A percentile compares a stretch with the other conserved stretches of the same genome.
These are phyloP conservation scores for Phyllotreta striolata DNA, from an alignment of 2,888 invertebrate genomes.

Conservation along the genomic window DNA sequence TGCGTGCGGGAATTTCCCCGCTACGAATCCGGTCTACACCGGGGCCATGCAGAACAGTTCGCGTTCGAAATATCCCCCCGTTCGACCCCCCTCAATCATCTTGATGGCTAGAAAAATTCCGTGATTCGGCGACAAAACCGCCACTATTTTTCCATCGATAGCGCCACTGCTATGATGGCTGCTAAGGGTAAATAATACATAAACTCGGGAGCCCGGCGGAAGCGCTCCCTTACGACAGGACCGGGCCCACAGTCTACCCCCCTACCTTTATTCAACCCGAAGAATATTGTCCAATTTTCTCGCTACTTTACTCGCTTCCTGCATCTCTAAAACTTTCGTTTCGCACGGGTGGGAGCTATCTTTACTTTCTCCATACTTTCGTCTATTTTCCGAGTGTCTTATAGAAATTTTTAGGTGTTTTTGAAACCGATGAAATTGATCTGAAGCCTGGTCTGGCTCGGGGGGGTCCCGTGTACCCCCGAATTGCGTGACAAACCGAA, in stretches of 20 bases:
- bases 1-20: slow-evolving; percentile 32
- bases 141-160: slow-evolving; percentile 43
- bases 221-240: too few relatives aligned
- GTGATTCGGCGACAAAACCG: slow-evolving; percentile 35
- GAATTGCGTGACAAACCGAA: slow-evolving; percentile 57
- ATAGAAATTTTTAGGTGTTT: too few relatives aligned
- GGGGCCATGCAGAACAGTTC: slow-evolving; percentile 24
- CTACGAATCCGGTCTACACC: slow-evolving; percentile 28
- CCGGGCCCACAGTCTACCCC: too few relatives aligned
- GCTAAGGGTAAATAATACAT: slow-evolving; percentile 47
- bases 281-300: too few relatives aligned
- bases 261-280: too few relatives aligned
- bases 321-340: too few relatives aligned
- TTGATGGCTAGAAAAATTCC: slow-evolving; percentile 37
- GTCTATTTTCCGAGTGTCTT: too few relatives aligned
- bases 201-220: slow-evolving; percentile 21
- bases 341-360: too few relatives aligned
- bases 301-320: too few relatives aligned
- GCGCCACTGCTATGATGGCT: slow-evolving; percentile 34
- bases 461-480: slow-evolving; percentile 36
- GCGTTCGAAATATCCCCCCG: slow-evolving; percentile 22
- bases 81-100: slow-evolving; percentile 36
- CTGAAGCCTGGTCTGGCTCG: slow-evolving; percentile 6
- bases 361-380: too few relatives aligned
- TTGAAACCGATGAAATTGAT: too few relatives aligned